Percentiles rank a stretch among this genome's conserved stretches.
phyloP scores from a whole-genome alignment of 2,888 invertebrate species.

The Polietes domitor region DNA sequence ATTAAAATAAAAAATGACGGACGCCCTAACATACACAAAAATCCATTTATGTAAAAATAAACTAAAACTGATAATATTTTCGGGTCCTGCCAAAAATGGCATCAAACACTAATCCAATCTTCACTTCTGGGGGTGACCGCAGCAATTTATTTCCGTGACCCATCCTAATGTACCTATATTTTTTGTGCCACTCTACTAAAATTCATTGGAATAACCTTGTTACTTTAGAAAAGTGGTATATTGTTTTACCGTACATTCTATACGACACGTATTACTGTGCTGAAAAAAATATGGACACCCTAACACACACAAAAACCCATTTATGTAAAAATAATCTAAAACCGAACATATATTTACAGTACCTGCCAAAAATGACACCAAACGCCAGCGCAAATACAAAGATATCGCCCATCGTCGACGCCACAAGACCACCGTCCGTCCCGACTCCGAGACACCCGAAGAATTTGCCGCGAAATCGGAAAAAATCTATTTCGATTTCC shows the following conservation, averaged over 20 bases:
- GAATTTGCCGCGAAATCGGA: conserved; percentile 68
- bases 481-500: conserved; percentile 75
- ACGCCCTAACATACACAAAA: not conserved
- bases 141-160: too few relatives aligned
- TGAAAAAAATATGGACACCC: not conserved
- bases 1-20: too few relatives aligned
- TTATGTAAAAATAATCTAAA: not conserved
- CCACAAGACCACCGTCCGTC: conserved; percentile 61
- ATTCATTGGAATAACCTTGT: too few relatives aligned
- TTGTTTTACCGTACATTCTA: too few relatives aligned
- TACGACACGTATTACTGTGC: too few relatives aligned
- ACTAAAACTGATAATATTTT: not conserved
- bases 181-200: too few relatives aligned
- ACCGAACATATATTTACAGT: conserved; percentile 25
- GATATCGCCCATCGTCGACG: conserved; percentile 71
- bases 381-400: conserved; percentile 69
- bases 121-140: too few relatives aligned
- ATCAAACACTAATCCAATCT: conserved; percentile 50
- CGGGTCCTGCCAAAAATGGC: conserved; percentile 54
- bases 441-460: conserved; percentile 59
- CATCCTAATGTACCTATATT: too few relatives aligned
- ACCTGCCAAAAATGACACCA: conserved; percentile 50
- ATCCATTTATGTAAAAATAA: too few relatives aligned
- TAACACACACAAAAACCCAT: not conserved
- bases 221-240: too few relatives aligned